Conservation (phyloP, 2,113 vertebrate genomes). For the Callospermophilus lateralis region DNA sequence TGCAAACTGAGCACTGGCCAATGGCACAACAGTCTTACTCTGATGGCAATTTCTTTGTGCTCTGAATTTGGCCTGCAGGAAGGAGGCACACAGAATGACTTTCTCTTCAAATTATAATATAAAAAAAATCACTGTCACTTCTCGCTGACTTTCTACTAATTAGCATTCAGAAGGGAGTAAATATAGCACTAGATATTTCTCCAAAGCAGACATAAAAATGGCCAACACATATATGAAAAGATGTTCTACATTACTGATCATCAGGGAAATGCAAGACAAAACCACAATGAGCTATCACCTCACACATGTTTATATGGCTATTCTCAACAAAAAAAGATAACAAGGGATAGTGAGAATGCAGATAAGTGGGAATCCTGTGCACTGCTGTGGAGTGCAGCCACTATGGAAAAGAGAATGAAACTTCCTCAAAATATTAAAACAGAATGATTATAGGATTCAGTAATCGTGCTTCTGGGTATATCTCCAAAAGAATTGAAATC, state of each 20-base stretch:
- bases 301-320: neutral
- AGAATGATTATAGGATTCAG: neutral
- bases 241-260: neutral
- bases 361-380: neutral
- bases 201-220: neutral
- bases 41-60: neutral
- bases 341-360: neutral
- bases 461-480: neutral
- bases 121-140: slow-evolving; percentile 26
- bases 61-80: slow-evolving; percentile 40
- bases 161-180: slow-evolving; percentile 54
- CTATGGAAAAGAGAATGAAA: neutral
- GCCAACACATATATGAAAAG: slow-evolving; percentile 4
- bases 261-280: neutral
- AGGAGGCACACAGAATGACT: neutral
- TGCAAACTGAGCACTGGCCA: neutral
- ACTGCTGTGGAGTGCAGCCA: too few relatives aligned
- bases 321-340: neutral
- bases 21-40: neutral
- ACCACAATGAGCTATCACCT: neutral
- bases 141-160: slow-evolving; percentile 59
- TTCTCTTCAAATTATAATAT: slow-evolving; percentile 46
- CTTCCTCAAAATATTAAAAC: neutral
- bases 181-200: slow-evolving; percentile 7
- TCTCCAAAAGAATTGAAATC: neutral